phyloP scores from a whole-genome alignment of 2,113 vertebrate species.

The Leptosomus discolor region DNA sequence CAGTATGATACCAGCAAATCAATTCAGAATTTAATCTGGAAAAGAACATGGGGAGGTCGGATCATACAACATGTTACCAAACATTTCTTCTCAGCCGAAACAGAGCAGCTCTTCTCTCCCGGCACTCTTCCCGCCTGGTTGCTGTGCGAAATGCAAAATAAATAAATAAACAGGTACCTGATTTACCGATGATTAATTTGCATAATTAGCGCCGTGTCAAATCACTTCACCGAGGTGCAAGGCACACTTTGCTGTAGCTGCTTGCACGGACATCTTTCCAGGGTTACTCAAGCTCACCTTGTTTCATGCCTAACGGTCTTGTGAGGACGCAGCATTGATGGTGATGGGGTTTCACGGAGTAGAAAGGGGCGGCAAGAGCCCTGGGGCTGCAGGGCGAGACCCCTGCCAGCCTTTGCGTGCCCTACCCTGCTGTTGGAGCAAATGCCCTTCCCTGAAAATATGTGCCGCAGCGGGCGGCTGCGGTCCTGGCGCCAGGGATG shows the following conservation, averaged over 20 bases:
- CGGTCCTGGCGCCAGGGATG: not conserved
- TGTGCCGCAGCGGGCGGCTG: not conserved
- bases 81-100: not conserved
- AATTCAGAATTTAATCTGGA: not conserved
- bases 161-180: conserved; percentile 13
- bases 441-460: not conserved
- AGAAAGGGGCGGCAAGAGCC: not conserved
- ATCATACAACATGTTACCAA: not conserved
- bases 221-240: not conserved
- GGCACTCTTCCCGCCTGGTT: not conserved
- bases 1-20: not conserved
- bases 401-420: not conserved
- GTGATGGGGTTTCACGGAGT: not conserved
- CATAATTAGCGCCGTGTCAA: conserved; percentile 16
- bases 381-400: not conserved
- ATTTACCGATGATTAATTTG: conserved; percentile 51
- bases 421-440: not conserved
- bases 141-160: not conserved
- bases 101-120: not conserved
- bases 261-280: not conserved
- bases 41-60: not conserved
- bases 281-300: not conserved
- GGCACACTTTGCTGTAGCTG: not conserved
- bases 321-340: accelerated
- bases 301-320: accelerated